Conservation (phyloP, 2,113 vertebrate genomes). For the Oreochromis niloticus region DNA sequence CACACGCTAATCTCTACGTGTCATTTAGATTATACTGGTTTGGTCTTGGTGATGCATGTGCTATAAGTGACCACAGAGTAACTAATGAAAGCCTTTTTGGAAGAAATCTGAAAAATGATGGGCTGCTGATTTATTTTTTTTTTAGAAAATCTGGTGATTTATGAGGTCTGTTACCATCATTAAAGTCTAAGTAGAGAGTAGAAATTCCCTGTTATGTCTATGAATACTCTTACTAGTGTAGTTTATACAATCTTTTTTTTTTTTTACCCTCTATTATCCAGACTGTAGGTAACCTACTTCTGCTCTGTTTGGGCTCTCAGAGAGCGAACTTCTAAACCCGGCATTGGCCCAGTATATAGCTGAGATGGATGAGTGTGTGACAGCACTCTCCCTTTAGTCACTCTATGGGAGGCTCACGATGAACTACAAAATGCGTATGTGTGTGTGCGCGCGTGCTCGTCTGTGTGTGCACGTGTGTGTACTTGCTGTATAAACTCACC, state of each 20-base stretch:
- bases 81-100: neutral
- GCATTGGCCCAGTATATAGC: conserved; percentile 37
- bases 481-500: conserved; percentile 71
- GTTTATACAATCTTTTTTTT: conserved; percentile 27
- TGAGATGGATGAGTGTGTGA: conserved; percentile 72
- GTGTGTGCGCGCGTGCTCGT: conserved; percentile 27
- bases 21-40: neutral
- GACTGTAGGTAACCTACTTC: conserved; percentile 53
- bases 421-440: neutral
- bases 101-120: neutral
- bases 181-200: neutral
- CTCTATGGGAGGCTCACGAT: conserved; percentile 39
- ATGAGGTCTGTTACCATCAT: neutral
- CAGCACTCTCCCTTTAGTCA: conserved; percentile 66
- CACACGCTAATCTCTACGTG: neutral
- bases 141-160: neutral
- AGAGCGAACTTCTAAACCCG: conserved; percentile 36
- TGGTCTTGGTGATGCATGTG: neutral
- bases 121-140: neutral
- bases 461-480: conserved; percentile 33
- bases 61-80: neutral
- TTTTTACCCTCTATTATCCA: neutral
- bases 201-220: conserved; percentile 11
- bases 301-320: conserved; percentile 45
- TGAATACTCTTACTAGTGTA: conserved; percentile 12